Conservation (phyloP, 2,113 vertebrate species). For the Trachemys scripta region DNA sequence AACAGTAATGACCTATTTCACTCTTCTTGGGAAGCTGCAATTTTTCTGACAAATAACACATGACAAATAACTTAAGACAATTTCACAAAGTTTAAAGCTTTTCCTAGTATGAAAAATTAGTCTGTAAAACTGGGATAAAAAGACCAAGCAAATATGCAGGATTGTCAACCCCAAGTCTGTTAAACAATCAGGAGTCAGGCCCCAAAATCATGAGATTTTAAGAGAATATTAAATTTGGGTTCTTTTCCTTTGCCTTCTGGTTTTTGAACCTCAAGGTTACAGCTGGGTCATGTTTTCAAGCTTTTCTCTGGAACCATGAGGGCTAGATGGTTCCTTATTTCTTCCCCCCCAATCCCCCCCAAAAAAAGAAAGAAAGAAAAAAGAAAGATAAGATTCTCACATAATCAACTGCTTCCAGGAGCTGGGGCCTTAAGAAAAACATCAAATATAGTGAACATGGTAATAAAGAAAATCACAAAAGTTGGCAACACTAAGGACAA, state of each 20-base stretch:
- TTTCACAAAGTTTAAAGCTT: neutral
- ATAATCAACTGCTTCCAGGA: neutral
- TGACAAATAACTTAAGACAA: neutral
- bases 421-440: neutral
- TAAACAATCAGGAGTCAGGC: accelerated
- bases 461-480: accelerated
- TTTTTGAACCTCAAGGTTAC: neutral
- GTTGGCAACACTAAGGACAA: neutral
- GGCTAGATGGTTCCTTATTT: neutral
- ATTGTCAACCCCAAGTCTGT: neutral
- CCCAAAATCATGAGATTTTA: neutral
- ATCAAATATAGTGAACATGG: neutral
- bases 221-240: neutral
- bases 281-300: neutral
- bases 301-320: accelerated
- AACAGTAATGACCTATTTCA: neutral
- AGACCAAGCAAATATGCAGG: neutral
- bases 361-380: neutral
- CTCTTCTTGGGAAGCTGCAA: neutral
- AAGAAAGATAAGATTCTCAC: accelerated
- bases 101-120: neutral
- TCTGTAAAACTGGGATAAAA: neutral
- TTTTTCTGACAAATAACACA: accelerated
- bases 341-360: accelerated
- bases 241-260: neutral